Conservation (phyloP, 2,888 invertebrate species). For the Dysmachus trigonus region DNA sequence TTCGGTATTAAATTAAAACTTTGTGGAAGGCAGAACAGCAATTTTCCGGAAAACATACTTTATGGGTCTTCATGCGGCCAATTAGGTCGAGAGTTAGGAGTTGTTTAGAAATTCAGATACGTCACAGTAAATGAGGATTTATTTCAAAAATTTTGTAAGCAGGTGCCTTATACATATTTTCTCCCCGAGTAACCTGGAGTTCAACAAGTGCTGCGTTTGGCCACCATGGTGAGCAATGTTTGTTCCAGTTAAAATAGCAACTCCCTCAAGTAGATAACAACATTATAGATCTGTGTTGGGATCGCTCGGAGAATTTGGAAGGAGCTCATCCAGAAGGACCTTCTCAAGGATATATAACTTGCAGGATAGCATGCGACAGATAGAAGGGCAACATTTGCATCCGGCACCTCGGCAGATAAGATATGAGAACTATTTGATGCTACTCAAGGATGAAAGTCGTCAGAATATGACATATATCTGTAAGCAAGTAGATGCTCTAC, state of each 20-base stretch:
- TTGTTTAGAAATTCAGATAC: not conserved
- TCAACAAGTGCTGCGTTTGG: not conserved
- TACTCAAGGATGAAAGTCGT: not conserved
- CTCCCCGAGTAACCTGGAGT: not conserved
- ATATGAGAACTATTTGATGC: not conserved
- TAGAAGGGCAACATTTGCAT: not conserved
- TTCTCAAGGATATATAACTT: not conserved
- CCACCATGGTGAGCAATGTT: not conserved
- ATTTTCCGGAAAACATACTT: not conserved
- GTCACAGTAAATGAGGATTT: not conserved
- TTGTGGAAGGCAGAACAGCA: not conserved
- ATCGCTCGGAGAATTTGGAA: not conserved
- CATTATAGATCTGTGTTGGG: not conserved
- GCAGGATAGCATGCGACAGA: not conserved
- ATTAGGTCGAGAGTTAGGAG: not conserved
- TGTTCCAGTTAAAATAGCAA: not conserved
- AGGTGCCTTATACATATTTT: not conserved
- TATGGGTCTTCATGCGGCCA: not conserved
- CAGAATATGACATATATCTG: not conserved
- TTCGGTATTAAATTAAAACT: slow-evolving; percentile 19
- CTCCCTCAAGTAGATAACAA: not conserved
- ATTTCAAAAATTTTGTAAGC: not conserved
- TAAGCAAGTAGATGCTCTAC: not conserved
- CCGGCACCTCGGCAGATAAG: not conserved
- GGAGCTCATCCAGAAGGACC: not conserved